These are phyloP conservation scores for Dasypolia templi DNA, from an alignment of 2,888 invertebrate genomes.

Conservation along the genomic window DNA sequence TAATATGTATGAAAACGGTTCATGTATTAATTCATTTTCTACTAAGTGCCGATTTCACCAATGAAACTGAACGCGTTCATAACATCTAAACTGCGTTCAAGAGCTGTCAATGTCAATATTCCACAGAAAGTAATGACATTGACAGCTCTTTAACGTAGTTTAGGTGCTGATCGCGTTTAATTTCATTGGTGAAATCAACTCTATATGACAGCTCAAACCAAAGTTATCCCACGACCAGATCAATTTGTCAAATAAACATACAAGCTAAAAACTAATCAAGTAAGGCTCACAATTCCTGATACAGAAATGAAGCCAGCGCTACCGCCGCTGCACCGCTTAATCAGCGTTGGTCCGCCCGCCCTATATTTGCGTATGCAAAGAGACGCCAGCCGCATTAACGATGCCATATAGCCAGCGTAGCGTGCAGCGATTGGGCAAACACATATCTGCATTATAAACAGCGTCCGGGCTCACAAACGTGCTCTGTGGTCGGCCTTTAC, in stretches of 20 bases:
- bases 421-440: conserved; percentile 90
- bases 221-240: conserved; percentile 30
- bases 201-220: conserved; percentile 8
- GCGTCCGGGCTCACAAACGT: conserved; percentile 89
- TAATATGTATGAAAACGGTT: neutral
- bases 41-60: too few relatives aligned
- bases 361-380: conserved; percentile 91
- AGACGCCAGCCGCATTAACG: conserved; percentile 90
- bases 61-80: too few relatives aligned
- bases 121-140: too few relatives aligned
- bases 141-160: too few relatives aligned
- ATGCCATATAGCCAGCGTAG: conserved; percentile 90
- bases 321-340: conserved; percentile 88
- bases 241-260: conserved; percentile 66
- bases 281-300: conserved; percentile 81
- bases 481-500: conserved; percentile 90
- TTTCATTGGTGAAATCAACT: too few relatives aligned
- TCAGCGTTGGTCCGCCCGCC: conserved; percentile 88
- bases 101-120: too few relatives aligned
- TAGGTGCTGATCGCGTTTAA: too few relatives aligned
- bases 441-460: conserved; percentile 91
- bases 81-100: too few relatives aligned
- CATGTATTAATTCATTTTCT: neutral
- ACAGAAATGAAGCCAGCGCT: conserved; percentile 84
- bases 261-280: conserved; percentile 82